Evolutionary conservation across 2,888 invertebrate genomes (phyloP).

Genomic region (Drepanosiphum platanoidis): DNA sequence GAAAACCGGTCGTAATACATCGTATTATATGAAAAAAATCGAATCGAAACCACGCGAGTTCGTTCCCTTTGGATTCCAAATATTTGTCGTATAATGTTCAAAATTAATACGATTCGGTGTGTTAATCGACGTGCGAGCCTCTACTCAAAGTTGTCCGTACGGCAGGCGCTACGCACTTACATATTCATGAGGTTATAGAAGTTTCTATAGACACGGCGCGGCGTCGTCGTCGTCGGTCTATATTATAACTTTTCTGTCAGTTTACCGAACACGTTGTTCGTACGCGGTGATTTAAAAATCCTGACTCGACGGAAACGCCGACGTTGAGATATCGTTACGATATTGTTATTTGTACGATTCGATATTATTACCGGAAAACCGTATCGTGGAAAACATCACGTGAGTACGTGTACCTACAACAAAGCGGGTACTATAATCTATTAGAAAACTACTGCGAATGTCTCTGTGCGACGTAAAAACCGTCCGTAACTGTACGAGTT

Average conservation of each 20-base stretch:
- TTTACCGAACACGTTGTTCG: background rate
- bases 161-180: background rate
- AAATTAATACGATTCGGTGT: background rate
- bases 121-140: background rate
- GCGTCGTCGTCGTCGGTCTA: too few species aligned
- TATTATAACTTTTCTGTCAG: background rate
- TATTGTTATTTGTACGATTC: background rate
- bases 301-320: background rate
- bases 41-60: background rate
- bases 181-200: slow-evolving; percentile 11
- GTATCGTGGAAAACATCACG: too few species aligned
- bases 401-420: too few species aligned
- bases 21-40: too few species aligned
- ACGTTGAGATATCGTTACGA: background rate
- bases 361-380: too few species aligned
- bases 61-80: background rate
- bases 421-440: too few species aligned
- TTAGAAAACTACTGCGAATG: too few species aligned
- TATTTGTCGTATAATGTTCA: background rate
- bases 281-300: background rate
- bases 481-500: too few species aligned
- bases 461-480: too few species aligned
- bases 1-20: too few species aligned
- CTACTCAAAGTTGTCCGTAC: background rate
- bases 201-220: background rate